Conservation (phyloP, 2,113 vertebrate species). For the Tor tambroides region DNA sequence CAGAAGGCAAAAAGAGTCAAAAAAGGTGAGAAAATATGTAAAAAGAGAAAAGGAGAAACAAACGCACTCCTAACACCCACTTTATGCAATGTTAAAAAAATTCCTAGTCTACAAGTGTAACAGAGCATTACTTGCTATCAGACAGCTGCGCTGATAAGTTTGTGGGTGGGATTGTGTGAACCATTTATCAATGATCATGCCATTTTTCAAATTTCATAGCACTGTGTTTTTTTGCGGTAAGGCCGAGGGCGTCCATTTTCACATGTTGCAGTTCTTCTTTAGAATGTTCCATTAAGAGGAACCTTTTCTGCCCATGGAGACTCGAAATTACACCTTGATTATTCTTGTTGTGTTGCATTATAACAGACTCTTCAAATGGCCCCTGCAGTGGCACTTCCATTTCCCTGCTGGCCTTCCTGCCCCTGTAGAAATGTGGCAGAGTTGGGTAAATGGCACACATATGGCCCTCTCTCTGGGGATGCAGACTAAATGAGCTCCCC, state of each 20-base stretch:
- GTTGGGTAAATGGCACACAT: conserved; percentile 46
- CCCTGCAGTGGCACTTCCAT: conserved; percentile 12
- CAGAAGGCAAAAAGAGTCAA: conserved; percentile 1
- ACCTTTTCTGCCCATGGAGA: not conserved
- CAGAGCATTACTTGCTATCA: not conserved
- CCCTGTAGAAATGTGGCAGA: conserved; percentile 24
- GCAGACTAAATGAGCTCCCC: conserved; percentile 35
- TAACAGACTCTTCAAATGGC: not conserved
- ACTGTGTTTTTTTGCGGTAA: not conserved
- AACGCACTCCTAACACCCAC: not conserved
- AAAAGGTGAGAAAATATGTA: not conserved
- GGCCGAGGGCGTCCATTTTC: not conserved
- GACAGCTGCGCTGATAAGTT: not conserved
- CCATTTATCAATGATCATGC: not conserved
- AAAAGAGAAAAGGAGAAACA: not conserved
- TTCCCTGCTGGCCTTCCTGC: conserved; percentile 35
- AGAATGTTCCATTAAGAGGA: not conserved
- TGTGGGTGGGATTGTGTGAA: conserved; percentile 1
- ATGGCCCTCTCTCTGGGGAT: conserved; percentile 47
- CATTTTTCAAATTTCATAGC: not conserved
- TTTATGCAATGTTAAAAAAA: not conserved
- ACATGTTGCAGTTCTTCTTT: not conserved
- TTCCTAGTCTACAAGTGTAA: not conserved
- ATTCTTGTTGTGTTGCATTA: conserved; percentile 18
- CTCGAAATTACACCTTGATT: not conserved